Conservation (phyloP, 2,113 vertebrate genomes). For the Carassius carassius region DNA sequence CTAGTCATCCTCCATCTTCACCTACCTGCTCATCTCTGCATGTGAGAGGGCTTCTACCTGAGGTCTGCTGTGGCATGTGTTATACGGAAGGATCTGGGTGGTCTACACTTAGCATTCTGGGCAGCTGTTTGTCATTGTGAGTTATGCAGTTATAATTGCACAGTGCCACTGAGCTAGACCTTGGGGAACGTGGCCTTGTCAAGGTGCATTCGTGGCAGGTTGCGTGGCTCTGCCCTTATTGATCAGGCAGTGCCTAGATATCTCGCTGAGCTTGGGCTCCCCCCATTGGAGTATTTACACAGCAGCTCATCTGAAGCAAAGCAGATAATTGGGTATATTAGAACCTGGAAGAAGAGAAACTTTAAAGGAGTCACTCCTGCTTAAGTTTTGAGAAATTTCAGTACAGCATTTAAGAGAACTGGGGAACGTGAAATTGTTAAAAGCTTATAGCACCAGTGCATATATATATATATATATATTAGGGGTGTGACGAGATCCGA, state of each 20-base stretch:
- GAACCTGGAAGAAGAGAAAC: conserved; percentile 47
- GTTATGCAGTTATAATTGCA: conserved; percentile 64
- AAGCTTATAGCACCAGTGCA: background rate
- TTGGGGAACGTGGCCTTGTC: conserved; percentile 61
- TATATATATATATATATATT: no score
- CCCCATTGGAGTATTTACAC: conserved; percentile 56
- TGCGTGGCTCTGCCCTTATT: conserved; percentile 59
- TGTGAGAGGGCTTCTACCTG: conserved; percentile 12
- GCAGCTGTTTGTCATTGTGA: conserved; percentile 62
- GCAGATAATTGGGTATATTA: conserved; percentile 53
- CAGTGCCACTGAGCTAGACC: conserved; percentile 57
- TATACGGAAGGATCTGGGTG: conserved; percentile 39
- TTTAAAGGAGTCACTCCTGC: background rate
- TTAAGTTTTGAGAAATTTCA: background rate
- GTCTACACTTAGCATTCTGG: conserved; percentile 56
- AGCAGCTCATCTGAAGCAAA: conserved; percentile 45
- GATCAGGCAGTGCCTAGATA: conserved; percentile 52
- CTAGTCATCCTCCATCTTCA: conserved; percentile 14
- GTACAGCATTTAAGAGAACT: background rate
- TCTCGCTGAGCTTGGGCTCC: conserved; percentile 44
- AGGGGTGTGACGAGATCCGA: no score
- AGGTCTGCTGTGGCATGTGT: conserved; percentile 50
- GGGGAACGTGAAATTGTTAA: background rate
- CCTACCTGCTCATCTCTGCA: background rate
- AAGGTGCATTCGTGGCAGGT: conserved; percentile 62